Evolutionary conservation across 2,888 invertebrate species (phyloP).

Genomic region (Drosophila multiciliata): DNA sequence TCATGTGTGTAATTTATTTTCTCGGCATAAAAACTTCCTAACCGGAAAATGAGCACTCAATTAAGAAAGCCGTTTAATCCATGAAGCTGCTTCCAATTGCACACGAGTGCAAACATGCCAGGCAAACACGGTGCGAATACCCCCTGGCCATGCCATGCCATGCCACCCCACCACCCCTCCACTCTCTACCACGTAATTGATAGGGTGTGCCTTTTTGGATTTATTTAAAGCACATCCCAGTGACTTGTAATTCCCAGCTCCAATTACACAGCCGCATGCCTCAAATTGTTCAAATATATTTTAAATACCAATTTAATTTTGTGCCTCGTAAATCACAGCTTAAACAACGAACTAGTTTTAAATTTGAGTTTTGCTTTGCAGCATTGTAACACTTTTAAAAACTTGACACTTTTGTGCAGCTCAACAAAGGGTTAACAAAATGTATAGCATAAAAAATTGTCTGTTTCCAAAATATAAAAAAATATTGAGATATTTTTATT

Average conservation of each 20-base stretch:
- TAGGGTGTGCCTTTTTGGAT: slow-evolving; percentile 69
- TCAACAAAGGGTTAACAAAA: not conserved
- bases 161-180: not conserved
- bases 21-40: slow-evolving; percentile 80
- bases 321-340: not conserved
- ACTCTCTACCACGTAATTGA: slow-evolving; percentile 57
- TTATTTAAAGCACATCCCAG: slow-evolving; percentile 72
- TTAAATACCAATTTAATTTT: slow-evolving; percentile 21
- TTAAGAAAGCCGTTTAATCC: slow-evolving; percentile 78
- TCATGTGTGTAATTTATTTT: slow-evolving; percentile 81
- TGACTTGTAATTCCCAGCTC: slow-evolving; percentile 75
- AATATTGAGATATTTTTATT: not conserved
- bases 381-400: not conserved
- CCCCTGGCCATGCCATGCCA: not conserved
- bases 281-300: slow-evolving; percentile 26
- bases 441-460: not conserved
- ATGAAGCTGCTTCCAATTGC: slow-evolving; percentile 61
- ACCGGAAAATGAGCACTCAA: slow-evolving; percentile 81
- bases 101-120: slow-evolving; percentile 33
- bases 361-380: not conserved
- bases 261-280: slow-evolving; percentile 64
- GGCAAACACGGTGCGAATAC: not conserved
- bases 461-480: not conserved
- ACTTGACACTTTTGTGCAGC: not conserved
- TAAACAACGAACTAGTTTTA: not conserved